Evolutionary conservation across 2,797 vertebrate genomes (phyloP).

Genomic region (Phyllotis vaccarum): DNA sequence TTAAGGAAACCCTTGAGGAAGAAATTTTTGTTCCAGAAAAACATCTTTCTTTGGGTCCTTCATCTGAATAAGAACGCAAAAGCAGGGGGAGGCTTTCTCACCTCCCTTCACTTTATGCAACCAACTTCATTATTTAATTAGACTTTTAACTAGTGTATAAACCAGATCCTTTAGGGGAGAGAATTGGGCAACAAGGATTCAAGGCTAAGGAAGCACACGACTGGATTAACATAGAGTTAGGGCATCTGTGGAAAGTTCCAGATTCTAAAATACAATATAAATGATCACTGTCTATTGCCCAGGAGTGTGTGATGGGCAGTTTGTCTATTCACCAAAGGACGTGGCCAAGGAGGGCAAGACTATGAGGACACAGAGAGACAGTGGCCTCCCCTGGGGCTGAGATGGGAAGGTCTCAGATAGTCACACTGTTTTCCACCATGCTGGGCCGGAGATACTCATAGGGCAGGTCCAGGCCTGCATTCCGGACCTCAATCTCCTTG

Average conservation of each 20-base stretch:
- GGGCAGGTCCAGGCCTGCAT: conserved; percentile 83
- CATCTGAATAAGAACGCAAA: background rate
- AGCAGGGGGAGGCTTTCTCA: background rate
- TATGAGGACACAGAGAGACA: background rate
- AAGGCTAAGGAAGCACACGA: background rate
- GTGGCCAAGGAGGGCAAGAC: background rate
- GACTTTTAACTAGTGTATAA: background rate
- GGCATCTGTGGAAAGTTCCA: no score
- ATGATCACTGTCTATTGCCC: no score
- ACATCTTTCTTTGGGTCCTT: background rate
- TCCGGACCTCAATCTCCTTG: conserved; percentile 83
- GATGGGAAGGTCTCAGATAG: conserved; percentile 77
- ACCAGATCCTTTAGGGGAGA: background rate
- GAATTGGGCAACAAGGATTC: background rate
- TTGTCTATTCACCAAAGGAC: background rate
- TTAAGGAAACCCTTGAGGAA: background rate
- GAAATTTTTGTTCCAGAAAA: background rate
- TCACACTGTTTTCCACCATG: conserved; percentile 90
- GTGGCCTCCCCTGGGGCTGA: background rate
- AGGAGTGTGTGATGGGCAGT: background rate
- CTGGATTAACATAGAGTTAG: no score
- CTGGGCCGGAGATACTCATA: conserved; percentile 89
- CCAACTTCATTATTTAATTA: background rate
- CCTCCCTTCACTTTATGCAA: background rate
- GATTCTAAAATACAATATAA: background rate